A percentile compares a stretch with the other conserved stretches of the same genome.
phyloP scores from a whole-genome alignment of 2,888 invertebrate species.

The Fragum sueziense region DNA sequence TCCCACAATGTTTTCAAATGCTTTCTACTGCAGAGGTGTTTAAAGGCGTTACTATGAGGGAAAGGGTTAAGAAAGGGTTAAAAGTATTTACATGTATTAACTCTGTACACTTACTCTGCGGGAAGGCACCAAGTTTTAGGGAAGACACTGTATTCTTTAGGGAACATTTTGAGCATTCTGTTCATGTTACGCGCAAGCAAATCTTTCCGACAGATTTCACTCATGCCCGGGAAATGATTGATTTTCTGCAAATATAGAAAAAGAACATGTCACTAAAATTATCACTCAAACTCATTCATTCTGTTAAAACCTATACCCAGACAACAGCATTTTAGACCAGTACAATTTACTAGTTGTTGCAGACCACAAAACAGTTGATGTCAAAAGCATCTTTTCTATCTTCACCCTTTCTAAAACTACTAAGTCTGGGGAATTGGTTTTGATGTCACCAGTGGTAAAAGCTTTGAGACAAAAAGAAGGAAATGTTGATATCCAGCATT shows the following conservation, averaged over 20 bases:
- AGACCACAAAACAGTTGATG: too few species aligned
- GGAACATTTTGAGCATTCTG: constrained; percentile 93
- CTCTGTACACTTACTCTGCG: constrained; percentile 91
- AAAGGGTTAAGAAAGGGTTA: background rate
- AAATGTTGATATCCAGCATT: background rate
- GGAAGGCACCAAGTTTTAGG: constrained; percentile 97
- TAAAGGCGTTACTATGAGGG: background rate
- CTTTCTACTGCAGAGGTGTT: background rate
- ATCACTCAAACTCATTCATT: too few species aligned
- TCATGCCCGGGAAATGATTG: constrained; percentile 96
- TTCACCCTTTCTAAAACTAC: too few species aligned
- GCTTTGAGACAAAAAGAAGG: background rate
- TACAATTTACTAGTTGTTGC: too few species aligned
- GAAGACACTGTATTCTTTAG: constrained; percentile 95
- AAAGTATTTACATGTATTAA: too few species aligned
- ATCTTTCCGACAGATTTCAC: constrained; percentile 94
- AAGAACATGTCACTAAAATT: too few species aligned
- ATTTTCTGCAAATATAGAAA: constrained; percentile 92
- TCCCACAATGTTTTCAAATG: background rate
- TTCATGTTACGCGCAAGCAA: constrained; percentile 93
- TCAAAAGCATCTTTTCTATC: too few species aligned
- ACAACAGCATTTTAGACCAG: too few species aligned
- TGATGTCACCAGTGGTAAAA: background rate
- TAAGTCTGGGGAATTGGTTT: too few species aligned
- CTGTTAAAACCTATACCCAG: too few species aligned